Base-by-base conservation (phyloP, 2,797 vertebrate genomes). In the Naso thynnoides region DNA sequence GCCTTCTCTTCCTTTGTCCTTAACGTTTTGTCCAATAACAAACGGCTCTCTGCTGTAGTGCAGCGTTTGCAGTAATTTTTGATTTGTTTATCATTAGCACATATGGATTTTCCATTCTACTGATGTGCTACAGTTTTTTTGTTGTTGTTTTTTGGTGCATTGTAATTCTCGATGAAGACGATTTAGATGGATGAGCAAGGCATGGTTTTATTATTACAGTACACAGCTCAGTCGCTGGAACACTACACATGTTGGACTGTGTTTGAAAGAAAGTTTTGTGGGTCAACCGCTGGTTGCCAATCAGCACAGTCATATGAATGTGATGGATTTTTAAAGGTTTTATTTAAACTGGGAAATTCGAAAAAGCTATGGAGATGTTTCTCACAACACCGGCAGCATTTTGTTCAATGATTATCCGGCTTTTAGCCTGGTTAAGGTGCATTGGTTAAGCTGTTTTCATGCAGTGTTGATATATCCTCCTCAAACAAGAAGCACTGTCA, bases 361-460 rank as follows among this genome's bases (percentile, higher is more conserved):
- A 48, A 67, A 62, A 1, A 55, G n/a, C 26, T 6, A 7, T 24
- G 41, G 36, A 68, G 52, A 66, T 77, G 71, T 38, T 11, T 66
- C 16, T 62, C 39, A 71, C 60, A 44, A 77, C 61, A 61, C 47
- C 48, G 19, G 27, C 64, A 52, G 36, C 18, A 70, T 64, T 73
- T 49, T 49, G n/a, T 33, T 57, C 36, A 10, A 26, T 31, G 21
- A 71, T 72, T 65, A 72, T 78, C 38, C 72, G 52, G 29, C 44
- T 54, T 56, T 69, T 73, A 62, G 39, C 57, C 50, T 61, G 50
- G 55, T 73, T 66, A 33, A 58, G 70, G 59, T 72, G 74, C 74
- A 74, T 60, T 73, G 73, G 85, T 84, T 82, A 74, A 84, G 73
- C 70, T 76, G 62, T 79, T 84, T 84, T 71, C 59, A 68, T 83